phyloP scores from a whole-genome alignment of 35 echinoderm and acorn worm species.

The Ophioderma brevispina region DNA sequence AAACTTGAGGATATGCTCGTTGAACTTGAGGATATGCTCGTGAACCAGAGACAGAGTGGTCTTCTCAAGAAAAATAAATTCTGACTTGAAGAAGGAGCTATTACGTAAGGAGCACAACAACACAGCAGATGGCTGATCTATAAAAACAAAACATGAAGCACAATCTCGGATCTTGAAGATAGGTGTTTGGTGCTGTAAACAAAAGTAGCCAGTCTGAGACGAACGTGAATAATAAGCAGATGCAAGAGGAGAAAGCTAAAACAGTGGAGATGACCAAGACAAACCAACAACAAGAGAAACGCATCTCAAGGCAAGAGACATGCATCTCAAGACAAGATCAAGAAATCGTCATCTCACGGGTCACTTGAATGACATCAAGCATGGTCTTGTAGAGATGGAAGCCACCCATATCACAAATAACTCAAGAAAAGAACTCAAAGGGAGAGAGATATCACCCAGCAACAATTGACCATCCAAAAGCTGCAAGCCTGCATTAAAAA shows the following conservation, averaged over 20 bases:
- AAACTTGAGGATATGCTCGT: too few species aligned
- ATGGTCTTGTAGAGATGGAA: not conserved
- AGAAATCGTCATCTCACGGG: not conserved
- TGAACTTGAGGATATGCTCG: slow-evolving; percentile 13
- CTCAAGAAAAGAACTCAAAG: not conserved
- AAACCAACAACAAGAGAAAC: not conserved
- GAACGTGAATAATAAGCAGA: too few species aligned
- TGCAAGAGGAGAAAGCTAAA: not conserved
- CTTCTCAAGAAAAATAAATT: not conserved
- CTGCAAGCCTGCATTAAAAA: too few species aligned
- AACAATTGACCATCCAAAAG: not conserved
- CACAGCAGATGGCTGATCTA: not conserved
- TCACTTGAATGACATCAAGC: not conserved
- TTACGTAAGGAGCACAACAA: not conserved
- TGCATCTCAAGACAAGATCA: too few species aligned
- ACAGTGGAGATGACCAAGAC: not conserved
- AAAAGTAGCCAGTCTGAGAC: not conserved
- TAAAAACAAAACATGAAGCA: not conserved
- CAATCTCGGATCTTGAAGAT: too few species aligned
- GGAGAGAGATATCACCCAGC: not conserved
- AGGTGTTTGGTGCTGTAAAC: not conserved
- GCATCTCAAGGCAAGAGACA: not conserved
- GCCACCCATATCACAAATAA: not conserved
- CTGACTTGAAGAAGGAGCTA: not conserved
- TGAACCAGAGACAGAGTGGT: too few species aligned